Conservation (phyloP, 2,113 vertebrate species). For the Nyctibius bracteatus region DNA sequence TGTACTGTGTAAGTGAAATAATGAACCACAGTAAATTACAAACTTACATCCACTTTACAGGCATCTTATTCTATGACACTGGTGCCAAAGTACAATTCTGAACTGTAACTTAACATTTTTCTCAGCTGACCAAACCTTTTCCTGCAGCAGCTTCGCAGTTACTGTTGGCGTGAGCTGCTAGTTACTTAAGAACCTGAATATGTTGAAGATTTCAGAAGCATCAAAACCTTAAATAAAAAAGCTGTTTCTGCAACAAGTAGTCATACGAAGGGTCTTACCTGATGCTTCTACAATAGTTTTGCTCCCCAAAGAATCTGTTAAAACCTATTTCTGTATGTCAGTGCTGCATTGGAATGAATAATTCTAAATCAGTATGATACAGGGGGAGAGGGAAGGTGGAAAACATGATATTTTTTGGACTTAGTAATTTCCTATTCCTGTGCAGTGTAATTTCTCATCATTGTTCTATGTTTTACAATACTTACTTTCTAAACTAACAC, state of each 20-base stretch:
- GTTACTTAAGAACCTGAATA: neutral
- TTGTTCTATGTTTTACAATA: neutral
- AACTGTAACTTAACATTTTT: neutral
- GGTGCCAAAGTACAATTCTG: neutral
- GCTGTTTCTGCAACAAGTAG: neutral
- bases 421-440: neutral
- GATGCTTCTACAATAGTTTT: neutral
- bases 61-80: neutral
- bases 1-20: neutral
- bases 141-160: neutral
- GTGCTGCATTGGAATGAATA: neutral
- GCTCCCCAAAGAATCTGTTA: neutral
- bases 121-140: neutral
- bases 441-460: neutral
- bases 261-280: neutral
- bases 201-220: neutral
- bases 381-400: neutral
- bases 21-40: neutral
- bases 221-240: neutral
- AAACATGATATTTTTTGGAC: neutral
- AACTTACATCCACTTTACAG: neutral
- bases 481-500: neutral
- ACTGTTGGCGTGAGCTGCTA: neutral
- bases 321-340: neutral
- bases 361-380: neutral